These are phyloP conservation scores for Pentamera pediparva DNA, from an alignment of 53 echinoderm and acorn worm genomes.

Conservation along the genomic window DNA sequence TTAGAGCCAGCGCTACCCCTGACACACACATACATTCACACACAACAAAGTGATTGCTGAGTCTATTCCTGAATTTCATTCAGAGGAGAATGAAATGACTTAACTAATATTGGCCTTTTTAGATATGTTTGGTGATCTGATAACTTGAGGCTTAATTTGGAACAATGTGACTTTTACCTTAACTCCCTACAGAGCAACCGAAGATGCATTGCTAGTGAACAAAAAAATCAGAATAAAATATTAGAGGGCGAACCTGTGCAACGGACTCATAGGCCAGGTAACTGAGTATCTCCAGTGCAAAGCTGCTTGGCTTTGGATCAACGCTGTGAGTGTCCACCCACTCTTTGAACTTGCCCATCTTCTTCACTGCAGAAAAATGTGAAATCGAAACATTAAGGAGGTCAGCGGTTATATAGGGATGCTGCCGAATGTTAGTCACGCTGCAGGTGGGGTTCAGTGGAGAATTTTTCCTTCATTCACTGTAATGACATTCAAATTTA, in stretches of 20 bases:
- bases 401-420: too few species aligned
- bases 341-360: conserved; percentile 91
- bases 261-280: conserved; percentile 95
- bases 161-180: not conserved
- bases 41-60: too few species aligned
- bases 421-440: too few species aligned
- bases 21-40: too few species aligned
- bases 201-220: not conserved
- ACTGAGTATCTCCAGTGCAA: conserved; percentile 85
- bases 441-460: too few species aligned
- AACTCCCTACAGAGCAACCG: not conserved
- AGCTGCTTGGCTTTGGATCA: conserved; percentile 92
- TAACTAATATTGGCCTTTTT: too few species aligned
- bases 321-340: conserved; percentile 79
- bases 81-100: too few species aligned
- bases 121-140: too few species aligned
- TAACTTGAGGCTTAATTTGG: not conserved
- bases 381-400: too few species aligned
- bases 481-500: too few species aligned
- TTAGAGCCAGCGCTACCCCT: too few species aligned
- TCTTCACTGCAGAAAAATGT: conserved; percentile 63
- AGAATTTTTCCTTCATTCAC: too few species aligned
- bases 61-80: not conserved
- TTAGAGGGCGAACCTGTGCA: conserved; percentile 92
- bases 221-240: not conserved